Evolutionary conservation across 2,113 vertebrate species (phyloP), one percentile per base, ranked within the genome.

Genomic region (Chloebia gouldiae): DNA sequence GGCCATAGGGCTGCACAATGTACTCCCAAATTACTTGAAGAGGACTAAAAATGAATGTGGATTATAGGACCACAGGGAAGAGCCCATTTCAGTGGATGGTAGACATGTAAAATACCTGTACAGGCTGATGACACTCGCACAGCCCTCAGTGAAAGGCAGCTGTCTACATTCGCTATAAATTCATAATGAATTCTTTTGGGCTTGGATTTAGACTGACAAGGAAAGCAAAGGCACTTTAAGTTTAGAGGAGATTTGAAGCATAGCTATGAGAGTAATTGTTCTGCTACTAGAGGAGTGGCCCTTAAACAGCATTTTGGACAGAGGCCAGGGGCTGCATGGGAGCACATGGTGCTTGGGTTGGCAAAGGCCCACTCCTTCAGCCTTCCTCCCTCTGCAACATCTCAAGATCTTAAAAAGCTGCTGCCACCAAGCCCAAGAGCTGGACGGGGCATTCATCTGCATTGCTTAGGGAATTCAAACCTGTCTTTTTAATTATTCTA

Each of bases 401-500:
- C 86, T 90, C 25, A 15, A 93, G 90, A 31, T 87, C n/a, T 88
- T 30, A 7, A 90, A 92, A 86, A 50, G 79, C 22, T 44, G 69
- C 56, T 60, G 57, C 86, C 23, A 22, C 75, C 39, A 35, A 71
- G 57, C 50, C 1, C 9, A 85, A 68, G 42, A 86, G 78, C 65
- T 90, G 91, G 78, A 64, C 66, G 56, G 45, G 90, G 66, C 7
- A 1, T 92, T 73, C 2, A 5, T 87, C 65, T 68, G 89, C 66
- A 91, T 59, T 30, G 61, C 68, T 92, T 60, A 90, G 70, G 56
- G 95, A 79, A 87, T 86, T 92, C 72, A 90, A 65, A 85, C 22
- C 42, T 3, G 1, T 59, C 81, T 76, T 82, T 88, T 93, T 78
- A 86, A 78, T 94, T 60, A 81, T 83, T 90, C 70, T 15, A 45